phyloP scores from a whole-genome alignment of 2,797 vertebrate species.

The Steatocranus sp. region DNA sequence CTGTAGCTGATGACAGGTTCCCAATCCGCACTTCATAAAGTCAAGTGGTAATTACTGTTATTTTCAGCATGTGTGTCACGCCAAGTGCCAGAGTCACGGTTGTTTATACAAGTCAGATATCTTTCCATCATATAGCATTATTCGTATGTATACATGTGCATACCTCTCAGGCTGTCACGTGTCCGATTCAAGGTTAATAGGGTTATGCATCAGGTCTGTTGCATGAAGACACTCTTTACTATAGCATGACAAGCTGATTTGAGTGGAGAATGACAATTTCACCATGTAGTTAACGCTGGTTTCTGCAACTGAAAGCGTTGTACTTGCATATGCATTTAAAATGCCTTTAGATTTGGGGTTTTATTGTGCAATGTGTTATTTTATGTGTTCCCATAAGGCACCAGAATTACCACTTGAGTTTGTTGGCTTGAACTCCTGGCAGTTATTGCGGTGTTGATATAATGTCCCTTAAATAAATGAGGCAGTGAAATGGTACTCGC shows the following conservation, averaged over 20 bases:
- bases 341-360: background rate
- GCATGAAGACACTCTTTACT: background rate
- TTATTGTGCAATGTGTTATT: background rate
- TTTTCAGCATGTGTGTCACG: background rate
- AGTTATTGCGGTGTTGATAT: background rate
- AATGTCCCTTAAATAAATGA: background rate
- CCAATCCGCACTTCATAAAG: background rate
- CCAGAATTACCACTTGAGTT: background rate
- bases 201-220: background rate
- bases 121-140: background rate
- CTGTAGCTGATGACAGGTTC: background rate
- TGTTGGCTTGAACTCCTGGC: background rate
- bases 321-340: background rate
- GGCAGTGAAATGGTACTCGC: background rate
- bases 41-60: background rate
- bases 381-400: background rate
- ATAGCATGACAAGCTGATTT: background rate
- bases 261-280: background rate
- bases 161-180: background rate
- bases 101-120: background rate
- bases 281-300: background rate
- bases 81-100: background rate
- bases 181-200: background rate
- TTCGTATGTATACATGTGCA: background rate
- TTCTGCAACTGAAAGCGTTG: background rate